Evolutionary conservation across 2,888 invertebrate species (phyloP).

Genomic region (Epinotia demarniana): DNA sequence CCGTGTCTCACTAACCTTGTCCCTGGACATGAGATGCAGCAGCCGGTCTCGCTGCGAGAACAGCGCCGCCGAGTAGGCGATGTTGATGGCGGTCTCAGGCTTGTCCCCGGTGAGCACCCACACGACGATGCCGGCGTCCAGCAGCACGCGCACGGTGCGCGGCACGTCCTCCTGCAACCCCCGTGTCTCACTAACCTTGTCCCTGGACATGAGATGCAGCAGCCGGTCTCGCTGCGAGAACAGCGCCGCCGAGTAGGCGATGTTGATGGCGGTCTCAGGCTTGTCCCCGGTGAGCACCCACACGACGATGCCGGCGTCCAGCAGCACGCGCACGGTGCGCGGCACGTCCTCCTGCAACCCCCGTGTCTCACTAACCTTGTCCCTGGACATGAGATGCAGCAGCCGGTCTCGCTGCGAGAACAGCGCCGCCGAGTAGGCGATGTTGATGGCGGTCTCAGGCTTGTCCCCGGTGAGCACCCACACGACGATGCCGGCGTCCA

Average conservation of each 20-base stretch:
- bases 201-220: constrained; percentile 90
- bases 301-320: constrained; percentile 92
- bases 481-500: constrained; percentile 92
- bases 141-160: constrained; percentile 92
- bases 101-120: constrained; percentile 98
- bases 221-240: constrained; percentile 93
- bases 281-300: constrained; percentile 98
- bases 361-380: constrained; percentile 80
- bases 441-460: constrained; percentile 98
- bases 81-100: constrained; percentile 98
- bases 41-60: constrained; percentile 93
- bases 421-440: constrained; percentile 96
- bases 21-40: constrained; percentile 90
- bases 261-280: constrained; percentile 98
- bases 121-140: constrained; percentile 92
- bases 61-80: constrained; percentile 96
- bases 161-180: constrained; percentile 97
- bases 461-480: constrained; percentile 98
- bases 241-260: constrained; percentile 96
- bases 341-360: constrained; percentile 97
- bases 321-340: constrained; percentile 92
- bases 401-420: constrained; percentile 93
- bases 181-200: constrained; percentile 80
- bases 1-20: constrained; percentile 80
- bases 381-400: constrained; percentile 90